phyloP scores from a whole-genome alignment of 2,888 invertebrate genomes.

The Harpalus rufipes region DNA sequence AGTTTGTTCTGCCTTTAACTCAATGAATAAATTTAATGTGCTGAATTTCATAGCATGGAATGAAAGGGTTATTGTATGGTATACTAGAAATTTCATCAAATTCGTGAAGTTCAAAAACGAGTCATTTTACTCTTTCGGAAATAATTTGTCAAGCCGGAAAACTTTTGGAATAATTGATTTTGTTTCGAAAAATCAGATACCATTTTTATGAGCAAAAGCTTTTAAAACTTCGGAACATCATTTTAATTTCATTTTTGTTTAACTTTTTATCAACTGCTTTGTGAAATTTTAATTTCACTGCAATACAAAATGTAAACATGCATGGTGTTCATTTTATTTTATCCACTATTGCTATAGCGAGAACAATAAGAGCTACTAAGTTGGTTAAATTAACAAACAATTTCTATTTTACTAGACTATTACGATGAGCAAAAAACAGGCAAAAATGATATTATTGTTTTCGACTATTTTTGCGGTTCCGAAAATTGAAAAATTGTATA shows the following conservation, averaged over 20 bases:
- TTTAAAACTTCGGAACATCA: conserved; percentile 11
- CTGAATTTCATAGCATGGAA: not conserved
- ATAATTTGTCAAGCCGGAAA: not conserved
- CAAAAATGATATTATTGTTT: too few relatives aligned
- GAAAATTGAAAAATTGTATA: too few relatives aligned
- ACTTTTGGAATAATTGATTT: conserved; percentile 6
- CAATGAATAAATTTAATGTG: conserved; percentile 19
- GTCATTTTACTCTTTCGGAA: not conserved
- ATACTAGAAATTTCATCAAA: conserved; percentile 8
- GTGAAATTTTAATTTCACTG: not conserved
- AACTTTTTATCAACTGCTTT: not conserved
- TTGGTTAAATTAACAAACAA: too few relatives aligned
- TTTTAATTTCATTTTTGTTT: conserved; percentile 7
- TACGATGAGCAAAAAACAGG: too few relatives aligned
- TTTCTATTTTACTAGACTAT: too few relatives aligned
- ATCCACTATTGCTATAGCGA: too few relatives aligned
- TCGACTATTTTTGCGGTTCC: too few relatives aligned
- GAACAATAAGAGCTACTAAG: too few relatives aligned
- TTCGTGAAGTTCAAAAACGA: not conserved
- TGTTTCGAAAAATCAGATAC: conserved; percentile 9
- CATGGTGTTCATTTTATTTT: too few relatives aligned
- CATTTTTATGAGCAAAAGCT: conserved; percentile 4
- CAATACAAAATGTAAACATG: too few relatives aligned
- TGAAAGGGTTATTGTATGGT: not conserved
- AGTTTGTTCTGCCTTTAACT: conserved; percentile 2